Conservation (phyloP, 2,797 vertebrate species). For the Enteromius afrohamiltoni region DNA sequence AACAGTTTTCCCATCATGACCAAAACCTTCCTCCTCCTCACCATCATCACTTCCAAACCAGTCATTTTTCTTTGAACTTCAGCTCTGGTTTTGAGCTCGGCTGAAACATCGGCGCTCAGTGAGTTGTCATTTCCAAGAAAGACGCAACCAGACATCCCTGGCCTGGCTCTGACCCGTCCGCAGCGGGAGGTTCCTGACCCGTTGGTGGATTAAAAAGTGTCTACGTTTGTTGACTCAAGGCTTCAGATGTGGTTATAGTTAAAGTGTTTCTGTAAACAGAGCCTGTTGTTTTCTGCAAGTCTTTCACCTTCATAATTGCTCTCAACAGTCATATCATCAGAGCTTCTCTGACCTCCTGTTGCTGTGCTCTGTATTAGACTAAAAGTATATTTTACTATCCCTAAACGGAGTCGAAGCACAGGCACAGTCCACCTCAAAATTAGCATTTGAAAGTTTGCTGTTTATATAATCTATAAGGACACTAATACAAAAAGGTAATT, state of each 20-base stretch:
- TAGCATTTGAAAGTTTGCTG: neutral
- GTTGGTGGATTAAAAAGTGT: neutral
- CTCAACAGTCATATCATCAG: neutral
- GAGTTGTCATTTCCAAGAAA: conserved; percentile 3
- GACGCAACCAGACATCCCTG: neutral
- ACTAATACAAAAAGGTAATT: no score
- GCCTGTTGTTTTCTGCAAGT: neutral
- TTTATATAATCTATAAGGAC: no score
- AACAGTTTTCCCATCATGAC: neutral
- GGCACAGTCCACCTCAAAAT: neutral
- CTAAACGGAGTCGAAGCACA: neutral
- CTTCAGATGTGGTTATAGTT: conserved; percentile 26
- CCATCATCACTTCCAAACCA: neutral
- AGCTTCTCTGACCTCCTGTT: neutral
- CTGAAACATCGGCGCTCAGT: neutral
- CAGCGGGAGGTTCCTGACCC: neutral
- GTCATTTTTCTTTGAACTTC: neutral
- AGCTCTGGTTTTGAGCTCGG: neutral
- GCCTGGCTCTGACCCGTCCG: neutral
- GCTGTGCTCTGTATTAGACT: neutral
- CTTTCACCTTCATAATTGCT: neutral
- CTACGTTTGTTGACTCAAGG: conserved; percentile 14
- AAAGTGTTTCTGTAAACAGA: conserved; percentile 6
- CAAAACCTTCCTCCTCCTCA: neutral
- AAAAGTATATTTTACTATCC: neutral